Conservation (phyloP, 1,140 invertebrate genomes). For the Drosophila pseudoananassae region DNA sequence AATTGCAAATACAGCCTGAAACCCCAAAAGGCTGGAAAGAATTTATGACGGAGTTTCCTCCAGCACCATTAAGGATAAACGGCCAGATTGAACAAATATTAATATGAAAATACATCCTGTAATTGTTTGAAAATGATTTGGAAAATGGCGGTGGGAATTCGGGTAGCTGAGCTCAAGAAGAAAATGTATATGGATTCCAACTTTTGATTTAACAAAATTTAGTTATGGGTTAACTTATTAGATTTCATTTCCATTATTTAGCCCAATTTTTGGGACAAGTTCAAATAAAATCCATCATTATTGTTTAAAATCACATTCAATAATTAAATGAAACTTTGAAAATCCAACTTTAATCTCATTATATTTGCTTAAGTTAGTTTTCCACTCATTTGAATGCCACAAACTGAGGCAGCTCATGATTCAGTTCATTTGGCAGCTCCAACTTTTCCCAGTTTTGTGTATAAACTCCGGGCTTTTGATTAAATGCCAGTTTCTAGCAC, state of each 20-base stretch:
- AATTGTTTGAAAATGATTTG: constrained; percentile 7
- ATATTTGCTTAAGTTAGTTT: constrained; percentile 6
- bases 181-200: too few relatives aligned
- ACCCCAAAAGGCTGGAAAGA: constrained; percentile 15
- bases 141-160: not conserved
- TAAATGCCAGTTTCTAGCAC: constrained; percentile 61
- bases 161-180: too few relatives aligned
- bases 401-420: constrained; percentile 17
- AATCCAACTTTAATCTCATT: constrained; percentile 14
- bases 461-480: constrained; percentile 48
- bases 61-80: constrained; percentile 28
- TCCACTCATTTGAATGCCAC: constrained; percentile 6
- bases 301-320: not conserved
- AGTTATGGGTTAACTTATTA: too few relatives aligned
- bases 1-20: constrained; percentile 37
- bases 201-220: too few relatives aligned
- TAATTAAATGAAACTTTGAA: not conserved
- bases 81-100: constrained; percentile 34
- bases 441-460: not conserved
- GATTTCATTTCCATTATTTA: not conserved
- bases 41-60: constrained; percentile 28
- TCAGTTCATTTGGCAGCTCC: constrained; percentile 17
- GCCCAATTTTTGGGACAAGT: not conserved
- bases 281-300: not conserved
- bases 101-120: constrained; percentile 21